Evolutionary conservation across 2,113 vertebrate genomes (phyloP).

Genomic region (Nansenia antarctica): DNA sequence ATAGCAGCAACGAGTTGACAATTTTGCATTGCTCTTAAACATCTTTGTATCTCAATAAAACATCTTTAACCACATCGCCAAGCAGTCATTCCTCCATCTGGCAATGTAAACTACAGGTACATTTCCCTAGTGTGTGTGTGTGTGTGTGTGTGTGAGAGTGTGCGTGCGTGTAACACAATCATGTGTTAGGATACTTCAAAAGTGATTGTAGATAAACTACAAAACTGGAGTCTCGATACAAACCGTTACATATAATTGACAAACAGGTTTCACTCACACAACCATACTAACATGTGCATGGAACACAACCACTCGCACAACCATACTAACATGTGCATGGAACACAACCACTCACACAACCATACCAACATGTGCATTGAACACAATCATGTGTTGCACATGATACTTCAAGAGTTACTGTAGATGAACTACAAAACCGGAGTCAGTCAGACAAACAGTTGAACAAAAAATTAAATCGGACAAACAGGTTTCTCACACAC

Average conservation of each 20-base stretch:
- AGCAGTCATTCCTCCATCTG: not conserved
- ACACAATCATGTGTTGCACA: not conserved
- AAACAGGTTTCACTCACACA: conserved; percentile 5
- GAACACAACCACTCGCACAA: not conserved
- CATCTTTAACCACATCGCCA: not conserved
- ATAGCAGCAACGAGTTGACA: conserved; percentile 15
- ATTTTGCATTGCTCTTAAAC: conserved; percentile 1
- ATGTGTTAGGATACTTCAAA: conserved; percentile 56
- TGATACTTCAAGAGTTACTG: conserved; percentile 62
- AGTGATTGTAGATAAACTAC: conserved; percentile 51
- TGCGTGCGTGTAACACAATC: conserved; percentile 28
- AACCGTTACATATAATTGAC: conserved; percentile 10
- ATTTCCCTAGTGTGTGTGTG: not conserved
- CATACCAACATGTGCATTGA: not conserved
- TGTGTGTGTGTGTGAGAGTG: conserved; percentile 9
- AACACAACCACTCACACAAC: conserved; percentile 1
- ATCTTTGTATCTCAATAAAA: not conserved
- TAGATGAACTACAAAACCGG: conserved; percentile 67
- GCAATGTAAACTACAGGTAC: not conserved
- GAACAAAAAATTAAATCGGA: not conserved
- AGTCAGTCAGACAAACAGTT: conserved; percentile 47
- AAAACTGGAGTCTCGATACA: conserved; percentile 31
- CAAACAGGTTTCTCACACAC: not conserved
- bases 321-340: not conserved
- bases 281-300: not conserved